Conservation (phyloP, 2,888 invertebrate genomes). For the Aleiodes leptofemur region DNA sequence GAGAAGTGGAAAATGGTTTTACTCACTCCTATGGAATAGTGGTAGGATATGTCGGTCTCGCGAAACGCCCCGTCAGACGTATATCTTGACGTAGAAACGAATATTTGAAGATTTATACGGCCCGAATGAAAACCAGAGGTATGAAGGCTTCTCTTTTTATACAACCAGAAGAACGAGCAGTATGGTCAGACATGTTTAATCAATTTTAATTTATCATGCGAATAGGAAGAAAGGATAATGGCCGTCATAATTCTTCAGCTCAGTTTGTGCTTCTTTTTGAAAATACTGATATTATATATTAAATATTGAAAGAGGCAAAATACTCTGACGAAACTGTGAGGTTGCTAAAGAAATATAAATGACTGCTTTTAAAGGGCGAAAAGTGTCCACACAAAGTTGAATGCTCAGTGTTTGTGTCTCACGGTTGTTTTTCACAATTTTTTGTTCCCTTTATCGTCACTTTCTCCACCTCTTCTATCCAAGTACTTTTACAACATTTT, state of each 20-base stretch:
- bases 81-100: constrained; percentile 50
- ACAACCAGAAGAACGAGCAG: neutral
- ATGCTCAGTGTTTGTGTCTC: constrained; percentile 26
- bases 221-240: constrained; percentile 4
- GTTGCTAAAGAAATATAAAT: constrained; percentile 27
- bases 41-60: constrained; percentile 18
- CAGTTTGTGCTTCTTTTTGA: no score
- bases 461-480: constrained; percentile 47
- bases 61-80: constrained; percentile 53
- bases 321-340: constrained; percentile 27
- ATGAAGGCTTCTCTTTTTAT: neutral
- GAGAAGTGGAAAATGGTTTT: constrained; percentile 31
- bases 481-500: constrained; percentile 39
- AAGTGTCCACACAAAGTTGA: constrained; percentile 16
- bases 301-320: constrained; percentile 25
- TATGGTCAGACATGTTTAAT: constrained; percentile 18
- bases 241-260: no score
- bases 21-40: constrained; percentile 28
- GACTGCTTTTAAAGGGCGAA: constrained; percentile 23
- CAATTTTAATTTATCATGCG: neutral
- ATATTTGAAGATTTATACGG: constrained; percentile 54
- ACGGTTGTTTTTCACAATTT: constrained; percentile 28
- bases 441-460: constrained; percentile 16
- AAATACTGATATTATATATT: no score
- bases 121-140: constrained; percentile 11